phyloP scores from a whole-genome alignment of 2,888 invertebrate species.

The Galerucella calmariensis region DNA sequence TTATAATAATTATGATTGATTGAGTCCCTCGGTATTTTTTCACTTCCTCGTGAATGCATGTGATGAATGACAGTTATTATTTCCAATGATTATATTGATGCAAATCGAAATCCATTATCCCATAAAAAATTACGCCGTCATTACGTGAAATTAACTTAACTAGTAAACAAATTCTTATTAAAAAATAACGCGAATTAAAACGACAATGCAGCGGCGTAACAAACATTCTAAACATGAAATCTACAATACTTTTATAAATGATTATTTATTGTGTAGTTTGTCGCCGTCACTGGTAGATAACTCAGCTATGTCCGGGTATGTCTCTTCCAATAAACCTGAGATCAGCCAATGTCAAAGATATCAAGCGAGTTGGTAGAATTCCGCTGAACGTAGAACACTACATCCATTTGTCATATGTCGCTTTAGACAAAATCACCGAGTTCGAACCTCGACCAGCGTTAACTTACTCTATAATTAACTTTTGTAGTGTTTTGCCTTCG shows the following conservation, averaged over 20 bases:
- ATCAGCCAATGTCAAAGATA: constrained; percentile 53
- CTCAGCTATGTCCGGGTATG: constrained; percentile 48
- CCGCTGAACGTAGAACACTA: constrained; percentile 39
- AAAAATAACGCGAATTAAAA: constrained; percentile 21
- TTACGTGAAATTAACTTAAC: constrained; percentile 21
- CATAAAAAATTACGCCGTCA: constrained; percentile 31
- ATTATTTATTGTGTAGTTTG: neutral
- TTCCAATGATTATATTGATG: constrained; percentile 37
- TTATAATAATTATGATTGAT: neutral
- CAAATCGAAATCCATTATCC: constrained; percentile 39
- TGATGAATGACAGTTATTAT: constrained; percentile 41
- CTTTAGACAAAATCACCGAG: constrained; percentile 59
- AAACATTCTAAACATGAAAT: neutral
- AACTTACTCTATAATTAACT: constrained; percentile 61
- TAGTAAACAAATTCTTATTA: constrained; percentile 26
- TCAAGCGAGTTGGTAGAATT: constrained; percentile 48
- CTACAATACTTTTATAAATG: neutral
- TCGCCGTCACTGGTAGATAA: constrained; percentile 33
- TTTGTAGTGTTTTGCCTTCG: constrained; percentile 55
- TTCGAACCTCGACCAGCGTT: constrained; percentile 56
- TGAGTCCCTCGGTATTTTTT: constrained; percentile 5
- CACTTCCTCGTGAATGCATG: neutral
- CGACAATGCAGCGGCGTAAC: constrained; percentile 19
- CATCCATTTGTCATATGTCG: constrained; percentile 63
- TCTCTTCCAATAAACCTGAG: constrained; percentile 50